phyloP scores from a whole-genome alignment of 2,888 invertebrate species.

The Atherix ibis region DNA sequence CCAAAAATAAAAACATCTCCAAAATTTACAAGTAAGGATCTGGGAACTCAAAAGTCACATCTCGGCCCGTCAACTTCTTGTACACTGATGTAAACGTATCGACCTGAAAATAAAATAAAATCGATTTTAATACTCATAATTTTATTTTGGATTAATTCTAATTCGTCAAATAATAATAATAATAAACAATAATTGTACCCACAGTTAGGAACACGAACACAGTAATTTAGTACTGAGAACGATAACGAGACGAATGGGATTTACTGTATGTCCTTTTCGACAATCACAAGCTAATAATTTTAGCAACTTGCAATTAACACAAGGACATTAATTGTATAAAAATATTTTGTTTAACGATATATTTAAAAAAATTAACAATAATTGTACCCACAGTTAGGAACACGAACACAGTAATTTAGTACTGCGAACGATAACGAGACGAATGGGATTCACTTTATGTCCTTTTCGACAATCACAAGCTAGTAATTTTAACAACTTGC shows the following conservation, averaged over 20 bases:
- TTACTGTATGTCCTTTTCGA: conserved; percentile 26
- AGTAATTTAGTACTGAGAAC: no score
- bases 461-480: conserved; percentile 27
- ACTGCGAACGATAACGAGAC: no score
- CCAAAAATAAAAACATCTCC: conserved; percentile 6
- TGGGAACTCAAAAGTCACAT: conserved; percentile 98
- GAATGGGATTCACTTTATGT: conserved; percentile 18
- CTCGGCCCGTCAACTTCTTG: conserved; percentile 97
- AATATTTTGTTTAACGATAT: no score
- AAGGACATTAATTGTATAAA: conserved; percentile 17
- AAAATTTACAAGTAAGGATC: conserved; percentile 77
- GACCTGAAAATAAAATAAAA: conserved; percentile 51
- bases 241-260: no score
- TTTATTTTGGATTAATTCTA: no score
- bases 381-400: no score
- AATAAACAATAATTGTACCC: no score
- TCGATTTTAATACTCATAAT: no score
- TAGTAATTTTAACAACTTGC: conserved; percentile 16
- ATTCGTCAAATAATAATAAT: no score
- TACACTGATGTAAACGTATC: conserved; percentile 97
- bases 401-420: no score
- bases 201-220: no score
- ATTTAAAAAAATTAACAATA: no score
- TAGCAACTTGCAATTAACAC: conserved; percentile 26
- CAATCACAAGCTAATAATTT: conserved; percentile 19